These are phyloP conservation scores for Pithys albifrons DNA, from an alignment of 2,113 vertebrate genomes.

Conservation along the genomic window DNA sequence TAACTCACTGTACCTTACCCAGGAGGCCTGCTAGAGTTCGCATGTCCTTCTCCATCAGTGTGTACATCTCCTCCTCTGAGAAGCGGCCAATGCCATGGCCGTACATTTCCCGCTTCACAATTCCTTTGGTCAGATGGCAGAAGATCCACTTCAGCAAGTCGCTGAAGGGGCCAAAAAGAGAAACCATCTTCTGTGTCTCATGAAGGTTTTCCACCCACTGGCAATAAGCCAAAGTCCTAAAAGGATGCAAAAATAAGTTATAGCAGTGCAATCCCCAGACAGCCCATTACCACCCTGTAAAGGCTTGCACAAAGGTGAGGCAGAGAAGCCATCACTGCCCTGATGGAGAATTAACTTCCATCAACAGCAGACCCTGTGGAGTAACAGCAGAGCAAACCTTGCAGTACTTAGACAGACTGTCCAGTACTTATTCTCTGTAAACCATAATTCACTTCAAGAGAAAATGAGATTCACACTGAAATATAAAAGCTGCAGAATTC, in stretches of 20 bases:
- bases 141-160: slow-evolving; percentile 92
- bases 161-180: slow-evolving; percentile 90
- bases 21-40: slow-evolving; percentile 90
- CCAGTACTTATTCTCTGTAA: neutral
- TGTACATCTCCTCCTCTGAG: slow-evolving; percentile 92
- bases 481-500: neutral
- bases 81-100: slow-evolving; percentile 95
- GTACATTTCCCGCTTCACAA: slow-evolving; percentile 95
- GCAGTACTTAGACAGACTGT: neutral
- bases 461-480: neutral
- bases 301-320: neutral
- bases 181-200: slow-evolving; percentile 91
- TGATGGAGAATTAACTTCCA: neutral
- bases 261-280: neutral
- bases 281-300: neutral
- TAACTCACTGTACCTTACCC: slow-evolving; percentile 74
- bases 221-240: slow-evolving; percentile 93
- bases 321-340: neutral
- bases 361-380: neutral
- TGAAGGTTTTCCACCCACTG: slow-evolving; percentile 97
- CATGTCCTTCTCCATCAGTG: slow-evolving; percentile 98
- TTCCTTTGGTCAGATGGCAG: slow-evolving; percentile 90
- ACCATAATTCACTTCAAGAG: neutral
- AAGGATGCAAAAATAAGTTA: slow-evolving; percentile 59
- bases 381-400: neutral